Percentiles rank a stretch among this genome's conserved stretches.
Conservation (phyloP, 2,888 invertebrate genomes). For the Morpho achilles region DNA sequence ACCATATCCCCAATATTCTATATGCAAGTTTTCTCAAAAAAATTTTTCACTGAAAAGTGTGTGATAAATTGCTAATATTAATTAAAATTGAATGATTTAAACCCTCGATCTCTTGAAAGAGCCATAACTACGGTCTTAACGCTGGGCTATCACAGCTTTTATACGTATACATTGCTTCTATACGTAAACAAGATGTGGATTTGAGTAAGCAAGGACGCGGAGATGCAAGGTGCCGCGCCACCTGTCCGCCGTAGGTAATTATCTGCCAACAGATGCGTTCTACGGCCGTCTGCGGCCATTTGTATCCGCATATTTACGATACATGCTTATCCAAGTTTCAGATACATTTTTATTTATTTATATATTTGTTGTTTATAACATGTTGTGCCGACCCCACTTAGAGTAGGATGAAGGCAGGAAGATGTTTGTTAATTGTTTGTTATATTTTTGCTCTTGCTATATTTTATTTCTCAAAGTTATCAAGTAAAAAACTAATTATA, state of each 20-base stretch:
- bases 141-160: neutral
- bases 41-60: too few species aligned
- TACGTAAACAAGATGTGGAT: conserved; percentile 5
- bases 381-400: too few species aligned
- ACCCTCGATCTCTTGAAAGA: neutral
- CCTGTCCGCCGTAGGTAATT: conserved; percentile 63
- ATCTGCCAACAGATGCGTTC: conserved; percentile 70
- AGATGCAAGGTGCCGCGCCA: conserved; percentile 71
- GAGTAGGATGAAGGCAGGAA: too few species aligned
- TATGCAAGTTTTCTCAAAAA: too few species aligned
- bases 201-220: conserved; percentile 38
- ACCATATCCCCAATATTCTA: too few species aligned
- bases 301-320: conserved; percentile 29
- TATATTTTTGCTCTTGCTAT: neutral
- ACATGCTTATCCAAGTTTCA: neutral
- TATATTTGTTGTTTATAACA: too few species aligned
- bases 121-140: neutral
- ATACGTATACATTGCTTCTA: too few species aligned
- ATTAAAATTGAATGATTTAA: too few species aligned
- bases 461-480: neutral
- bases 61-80: too few species aligned
- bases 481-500: too few species aligned
- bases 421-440: too few species aligned
- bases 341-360: too few species aligned
- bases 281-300: conserved; percentile 51